These are phyloP conservation scores for Montipora capricornis DNA, from an alignment of 64 coral and sea anemone species.

Conservation along the genomic window DNA sequence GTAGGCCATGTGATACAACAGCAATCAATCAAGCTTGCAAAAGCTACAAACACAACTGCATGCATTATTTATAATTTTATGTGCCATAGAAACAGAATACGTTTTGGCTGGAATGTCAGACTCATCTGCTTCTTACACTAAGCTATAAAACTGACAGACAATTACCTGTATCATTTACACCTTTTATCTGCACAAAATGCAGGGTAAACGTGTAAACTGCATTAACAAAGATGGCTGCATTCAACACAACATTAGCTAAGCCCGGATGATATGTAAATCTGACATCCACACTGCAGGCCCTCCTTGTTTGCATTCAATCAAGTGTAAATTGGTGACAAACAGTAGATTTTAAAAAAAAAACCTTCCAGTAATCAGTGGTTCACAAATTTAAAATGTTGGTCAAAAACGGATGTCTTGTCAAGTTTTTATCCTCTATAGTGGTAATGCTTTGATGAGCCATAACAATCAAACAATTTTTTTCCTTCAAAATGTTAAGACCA, in stretches of 20 bases:
- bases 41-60: conserved; percentile 26
- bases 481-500: too few species aligned
- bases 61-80: conserved; percentile 39
- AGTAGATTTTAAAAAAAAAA: neutral
- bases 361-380: conserved; percentile 7
- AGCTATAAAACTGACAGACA: neutral
- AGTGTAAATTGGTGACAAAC: conserved; percentile 23
- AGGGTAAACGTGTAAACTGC: neutral
- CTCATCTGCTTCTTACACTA: neutral
- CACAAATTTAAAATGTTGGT: neutral
- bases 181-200: neutral
- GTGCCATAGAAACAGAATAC: conserved; percentile 30
- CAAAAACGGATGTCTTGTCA: neutral
- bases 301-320: conserved; percentile 15
- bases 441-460: too few species aligned
- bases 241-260: neutral
- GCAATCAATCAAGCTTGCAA: conserved; percentile 20
- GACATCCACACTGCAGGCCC: neutral
- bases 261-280: conserved; percentile 33
- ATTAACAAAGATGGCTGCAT: neutral
- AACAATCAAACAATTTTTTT: too few species aligned
- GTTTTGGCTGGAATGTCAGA: conserved; percentile 27
- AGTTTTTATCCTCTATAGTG: too few species aligned
- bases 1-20: neutral
- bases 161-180: neutral